Evolutionary conservation across 1,140 invertebrate genomes (phyloP).

Genomic region (Myzus persicae): DNA sequence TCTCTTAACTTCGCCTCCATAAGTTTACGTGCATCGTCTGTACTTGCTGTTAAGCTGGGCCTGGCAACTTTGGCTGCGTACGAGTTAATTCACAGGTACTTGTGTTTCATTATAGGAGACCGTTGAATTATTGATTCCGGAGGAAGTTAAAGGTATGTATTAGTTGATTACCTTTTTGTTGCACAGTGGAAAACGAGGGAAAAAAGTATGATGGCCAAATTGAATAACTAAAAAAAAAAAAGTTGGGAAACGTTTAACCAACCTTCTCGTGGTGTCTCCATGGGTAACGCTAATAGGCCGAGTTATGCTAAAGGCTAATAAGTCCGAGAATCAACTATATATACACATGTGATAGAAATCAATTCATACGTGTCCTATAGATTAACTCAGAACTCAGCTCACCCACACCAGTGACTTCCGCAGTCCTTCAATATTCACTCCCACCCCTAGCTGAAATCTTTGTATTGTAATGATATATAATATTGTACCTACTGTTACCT

Average conservation of each 20-base stretch:
- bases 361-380: neutral
- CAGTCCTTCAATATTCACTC: neutral
- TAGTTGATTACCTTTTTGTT: neutral
- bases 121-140: neutral
- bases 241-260: neutral
- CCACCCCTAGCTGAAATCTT: too few relatives aligned
- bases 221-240: neutral
- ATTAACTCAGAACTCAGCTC: neutral
- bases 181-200: neutral
- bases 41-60: neutral
- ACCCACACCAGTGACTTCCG: neutral
- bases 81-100: neutral
- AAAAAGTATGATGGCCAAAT: neutral
- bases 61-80: neutral
- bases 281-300: neutral
- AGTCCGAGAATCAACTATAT: neutral
- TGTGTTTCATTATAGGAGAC: too few relatives aligned
- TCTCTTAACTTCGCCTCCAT: accelerated
- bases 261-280: neutral
- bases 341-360: neutral
- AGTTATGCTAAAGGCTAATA: too few relatives aligned
- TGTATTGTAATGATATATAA: neutral
- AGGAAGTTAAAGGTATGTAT: neutral
- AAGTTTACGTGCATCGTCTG: neutral
- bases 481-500: too few relatives aligned